Evolutionary conservation across 2,113 vertebrate species (phyloP).

Genomic region (Apus apus): DNA sequence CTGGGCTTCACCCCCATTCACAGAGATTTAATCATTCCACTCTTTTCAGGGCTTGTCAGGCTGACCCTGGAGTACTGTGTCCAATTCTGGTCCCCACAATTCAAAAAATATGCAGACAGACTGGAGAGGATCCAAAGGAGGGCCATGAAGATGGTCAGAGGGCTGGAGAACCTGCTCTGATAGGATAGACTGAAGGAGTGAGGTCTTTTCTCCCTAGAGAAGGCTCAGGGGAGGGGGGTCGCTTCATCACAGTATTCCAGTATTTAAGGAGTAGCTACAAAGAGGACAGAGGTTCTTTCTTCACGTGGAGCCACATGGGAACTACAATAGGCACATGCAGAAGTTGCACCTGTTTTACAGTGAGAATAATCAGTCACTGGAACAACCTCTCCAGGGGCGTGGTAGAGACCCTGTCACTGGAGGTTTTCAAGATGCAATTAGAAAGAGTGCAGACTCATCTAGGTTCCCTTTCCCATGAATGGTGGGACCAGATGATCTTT

Average conservation of each 20-base stretch:
- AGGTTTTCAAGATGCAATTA: neutral
- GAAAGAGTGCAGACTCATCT: neutral
- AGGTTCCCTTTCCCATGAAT: neutral
- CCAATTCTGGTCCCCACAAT: neutral
- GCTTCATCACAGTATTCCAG: neutral
- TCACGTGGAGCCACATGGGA: neutral
- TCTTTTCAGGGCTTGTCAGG: neutral
- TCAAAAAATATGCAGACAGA: too few species aligned
- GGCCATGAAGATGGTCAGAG: neutral
- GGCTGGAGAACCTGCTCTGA: too few species aligned
- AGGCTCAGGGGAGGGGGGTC: neutral
- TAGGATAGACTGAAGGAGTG: too few species aligned
- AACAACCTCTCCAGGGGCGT: neutral
- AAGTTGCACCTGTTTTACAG: neutral
- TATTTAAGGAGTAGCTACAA: neutral
- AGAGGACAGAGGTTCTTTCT: neutral
- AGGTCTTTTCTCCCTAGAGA: neutral
- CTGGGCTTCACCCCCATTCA: neutral
- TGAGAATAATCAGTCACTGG: neutral
- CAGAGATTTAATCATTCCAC: too few species aligned
- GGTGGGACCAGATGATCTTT: neutral
- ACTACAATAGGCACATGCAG: fast-evolving
- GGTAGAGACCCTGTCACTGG: too few species aligned
- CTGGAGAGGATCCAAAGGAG: neutral
- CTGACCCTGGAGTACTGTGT: too few species aligned